Evolutionary conservation across 2,797 vertebrate genomes (phyloP).

Genomic region (Coendou prehensilis): DNA sequence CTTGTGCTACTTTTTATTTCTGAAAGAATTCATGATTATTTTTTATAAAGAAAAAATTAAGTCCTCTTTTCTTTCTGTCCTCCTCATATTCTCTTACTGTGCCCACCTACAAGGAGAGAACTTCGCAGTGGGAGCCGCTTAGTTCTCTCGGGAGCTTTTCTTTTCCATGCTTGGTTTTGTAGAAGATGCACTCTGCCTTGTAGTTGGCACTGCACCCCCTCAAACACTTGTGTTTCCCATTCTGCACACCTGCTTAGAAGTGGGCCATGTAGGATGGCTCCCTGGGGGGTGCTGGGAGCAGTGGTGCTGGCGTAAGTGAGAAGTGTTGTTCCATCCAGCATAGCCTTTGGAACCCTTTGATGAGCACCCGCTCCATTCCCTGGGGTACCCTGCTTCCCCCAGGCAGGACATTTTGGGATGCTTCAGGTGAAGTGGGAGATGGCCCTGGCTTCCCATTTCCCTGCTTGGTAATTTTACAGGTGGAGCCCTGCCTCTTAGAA

Average conservation of each 20-base stretch:
- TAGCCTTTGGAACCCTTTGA: not conserved
- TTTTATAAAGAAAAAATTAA: slow-evolving; percentile 9
- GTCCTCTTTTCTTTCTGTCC: not conserved
- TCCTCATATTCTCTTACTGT: not conserved
- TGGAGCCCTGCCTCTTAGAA: not conserved
- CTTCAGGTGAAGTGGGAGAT: not conserved
- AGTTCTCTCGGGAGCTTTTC: not conserved
- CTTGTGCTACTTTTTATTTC: not conserved
- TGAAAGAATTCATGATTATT: not conserved
- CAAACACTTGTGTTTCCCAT: not conserved
- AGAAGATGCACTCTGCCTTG: not conserved
- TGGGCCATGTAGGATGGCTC: not conserved
- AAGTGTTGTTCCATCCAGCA: not conserved
- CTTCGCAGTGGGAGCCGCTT: not conserved
- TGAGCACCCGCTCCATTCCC: not conserved
- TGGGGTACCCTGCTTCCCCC: not conserved
- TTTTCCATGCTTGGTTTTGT: not conserved
- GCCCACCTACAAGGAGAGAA: not conserved
- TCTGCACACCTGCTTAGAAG: fast-evolving
- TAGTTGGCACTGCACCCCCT: not conserved
- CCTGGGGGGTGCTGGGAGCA: not conserved
- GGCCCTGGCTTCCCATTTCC: fast-evolving
- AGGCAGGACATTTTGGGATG: not conserved
- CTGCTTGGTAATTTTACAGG: not conserved
- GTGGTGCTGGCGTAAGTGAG: not conserved